Percentiles rank a stretch among this genome's conserved stretches.
These are phyloP conservation scores for Spea hammondii DNA, from an alignment of 2,797 vertebrate species.

Conservation along the genomic window DNA sequence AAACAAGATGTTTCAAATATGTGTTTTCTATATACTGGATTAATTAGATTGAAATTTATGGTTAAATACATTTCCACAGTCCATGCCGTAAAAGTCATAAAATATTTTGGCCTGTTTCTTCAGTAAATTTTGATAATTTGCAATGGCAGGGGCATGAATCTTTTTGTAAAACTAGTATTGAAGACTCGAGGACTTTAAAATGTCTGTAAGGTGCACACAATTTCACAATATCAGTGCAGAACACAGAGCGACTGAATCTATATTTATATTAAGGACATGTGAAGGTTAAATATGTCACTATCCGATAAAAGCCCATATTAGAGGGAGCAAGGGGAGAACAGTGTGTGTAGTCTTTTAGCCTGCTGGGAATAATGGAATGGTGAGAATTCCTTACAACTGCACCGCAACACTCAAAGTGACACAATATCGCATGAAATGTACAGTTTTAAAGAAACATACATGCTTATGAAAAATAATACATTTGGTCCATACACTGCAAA, in stretches of 20 bases:
- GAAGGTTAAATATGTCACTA: conserved; percentile 4
- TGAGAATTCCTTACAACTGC: conserved; percentile 8
- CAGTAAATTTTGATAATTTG: too few species aligned
- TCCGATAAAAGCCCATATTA: conserved; percentile 11
- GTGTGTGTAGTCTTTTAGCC: conserved; percentile 3
- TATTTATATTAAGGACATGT: conserved; percentile 1
- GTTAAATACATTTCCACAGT: background rate
- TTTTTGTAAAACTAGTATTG: too few species aligned
- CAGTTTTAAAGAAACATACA: background rate
- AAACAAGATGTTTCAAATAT: background rate
- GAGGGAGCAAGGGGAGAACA: background rate
- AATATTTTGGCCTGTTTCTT: background rate
- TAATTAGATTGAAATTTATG: background rate
- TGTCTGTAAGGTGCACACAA: too few species aligned
- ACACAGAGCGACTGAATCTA: background rate
- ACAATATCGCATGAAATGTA: background rate
- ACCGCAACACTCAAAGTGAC: background rate
- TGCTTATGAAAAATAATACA: background rate
- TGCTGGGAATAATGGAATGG: conserved; percentile 14
- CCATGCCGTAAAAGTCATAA: background rate
- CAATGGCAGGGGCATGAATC: too few species aligned
- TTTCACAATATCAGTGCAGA: background rate
- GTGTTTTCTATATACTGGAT: background rate
- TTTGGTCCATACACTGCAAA: too few species aligned
- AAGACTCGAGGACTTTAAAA: too few species aligned